Percentiles rank a stretch among this genome's conserved stretches.
Evolutionary conservation across 1,140 invertebrate genomes (phyloP).

Genomic region (Dufourea novaeangliae): DNA sequence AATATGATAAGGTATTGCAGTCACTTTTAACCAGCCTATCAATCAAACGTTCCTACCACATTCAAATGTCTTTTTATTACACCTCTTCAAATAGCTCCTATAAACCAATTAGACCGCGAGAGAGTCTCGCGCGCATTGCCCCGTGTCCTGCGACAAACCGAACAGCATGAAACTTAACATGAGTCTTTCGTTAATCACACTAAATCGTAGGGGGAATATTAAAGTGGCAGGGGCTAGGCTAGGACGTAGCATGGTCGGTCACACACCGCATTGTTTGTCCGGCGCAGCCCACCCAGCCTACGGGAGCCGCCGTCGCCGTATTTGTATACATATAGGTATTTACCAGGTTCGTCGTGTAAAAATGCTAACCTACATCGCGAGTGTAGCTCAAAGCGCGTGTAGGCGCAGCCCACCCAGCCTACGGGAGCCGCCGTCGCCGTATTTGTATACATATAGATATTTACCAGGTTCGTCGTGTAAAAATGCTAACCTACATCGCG

Average conservation of each 20-base stretch:
- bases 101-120: background rate
- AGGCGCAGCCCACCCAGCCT: background rate
- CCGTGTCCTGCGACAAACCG: background rate
- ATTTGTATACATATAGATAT: too few relatives aligned
- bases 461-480: constrained; percentile 56
- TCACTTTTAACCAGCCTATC: background rate
- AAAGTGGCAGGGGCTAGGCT: background rate
- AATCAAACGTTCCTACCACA: background rate
- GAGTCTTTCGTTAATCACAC: background rate
- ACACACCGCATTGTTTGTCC: constrained; percentile 30
- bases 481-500: constrained; percentile 78
- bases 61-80: background rate
- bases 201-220: background rate
- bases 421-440: background rate
- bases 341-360: constrained; percentile 57
- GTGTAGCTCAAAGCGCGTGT: constrained; percentile 72
- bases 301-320: background rate
- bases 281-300: background rate
- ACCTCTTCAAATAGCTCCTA: background rate
- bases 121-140: background rate
- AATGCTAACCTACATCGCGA: constrained; percentile 78
- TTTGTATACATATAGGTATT: too few relatives aligned
- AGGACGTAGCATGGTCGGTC: background rate
- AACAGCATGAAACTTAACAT: background rate
- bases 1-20: too few relatives aligned